Percentiles rank a stretch among this genome's conserved stretches.
These are phyloP conservation scores for Trypoxylus dichotomus DNA, from an alignment of 1,140 invertebrate genomes.

Conservation along the genomic window DNA sequence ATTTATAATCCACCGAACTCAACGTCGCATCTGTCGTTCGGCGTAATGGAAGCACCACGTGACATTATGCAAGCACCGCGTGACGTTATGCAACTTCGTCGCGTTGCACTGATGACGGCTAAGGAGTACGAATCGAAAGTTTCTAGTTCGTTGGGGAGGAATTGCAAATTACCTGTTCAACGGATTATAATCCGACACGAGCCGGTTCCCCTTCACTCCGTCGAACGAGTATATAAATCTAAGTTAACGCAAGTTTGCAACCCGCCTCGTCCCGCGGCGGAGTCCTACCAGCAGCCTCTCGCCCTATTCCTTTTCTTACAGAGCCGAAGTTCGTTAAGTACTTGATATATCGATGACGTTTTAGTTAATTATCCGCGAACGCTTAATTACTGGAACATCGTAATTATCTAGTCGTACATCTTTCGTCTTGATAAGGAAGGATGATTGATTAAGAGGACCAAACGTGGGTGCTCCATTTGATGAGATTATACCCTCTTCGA, in stretches of 20 bases:
- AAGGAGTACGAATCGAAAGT: not conserved
- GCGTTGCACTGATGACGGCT: not conserved
- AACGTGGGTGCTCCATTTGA: no score
- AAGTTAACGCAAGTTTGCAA: not conserved
- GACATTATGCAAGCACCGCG: not conserved
- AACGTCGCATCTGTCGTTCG: not conserved
- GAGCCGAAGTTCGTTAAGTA: constrained; percentile 33
- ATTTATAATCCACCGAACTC: not conserved
- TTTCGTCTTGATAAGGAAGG: constrained; percentile 31
- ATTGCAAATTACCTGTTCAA: not conserved
- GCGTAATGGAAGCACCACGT: not conserved
- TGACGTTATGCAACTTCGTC: no score
- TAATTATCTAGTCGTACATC: constrained; percentile 44
- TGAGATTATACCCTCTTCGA: no score
- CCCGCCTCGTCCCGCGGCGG: no score
- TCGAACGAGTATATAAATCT: not conserved
- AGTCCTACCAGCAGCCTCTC: no score
- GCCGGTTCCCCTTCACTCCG: not conserved
- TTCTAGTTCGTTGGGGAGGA: not conserved
- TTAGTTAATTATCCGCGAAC: constrained; percentile 43
- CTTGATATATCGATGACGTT: constrained; percentile 44
- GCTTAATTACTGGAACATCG: constrained; percentile 43
- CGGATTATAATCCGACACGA: not conserved
- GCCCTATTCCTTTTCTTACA: not conserved
- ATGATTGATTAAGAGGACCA: constrained; percentile 37